Conservation (phyloP, 2,888 invertebrate genomes). For the Aphrophora alni region DNA sequence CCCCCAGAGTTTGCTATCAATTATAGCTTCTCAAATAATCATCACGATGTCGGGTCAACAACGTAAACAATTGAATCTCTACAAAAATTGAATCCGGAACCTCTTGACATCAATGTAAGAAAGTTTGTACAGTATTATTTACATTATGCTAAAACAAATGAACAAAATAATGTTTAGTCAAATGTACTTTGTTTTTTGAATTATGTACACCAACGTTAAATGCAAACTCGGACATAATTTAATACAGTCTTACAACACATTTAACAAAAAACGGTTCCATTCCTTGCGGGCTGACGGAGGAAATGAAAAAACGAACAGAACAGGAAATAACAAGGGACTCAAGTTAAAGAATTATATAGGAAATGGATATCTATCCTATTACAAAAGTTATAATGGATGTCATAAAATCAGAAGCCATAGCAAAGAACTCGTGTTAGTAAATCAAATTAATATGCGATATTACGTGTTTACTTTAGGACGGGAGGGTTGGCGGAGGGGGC, state of each 20-base stretch:
- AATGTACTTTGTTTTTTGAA: too few relatives aligned
- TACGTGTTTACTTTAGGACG: conserved; percentile 26
- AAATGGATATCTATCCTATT: conserved; percentile 28
- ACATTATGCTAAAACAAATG: too few relatives aligned
- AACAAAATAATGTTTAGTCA: too few relatives aligned
- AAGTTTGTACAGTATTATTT: too few relatives aligned
- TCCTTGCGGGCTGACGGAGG: neutral
- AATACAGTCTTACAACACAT: neutral
- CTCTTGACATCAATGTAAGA: too few relatives aligned
- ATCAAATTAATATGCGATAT: conserved; percentile 34
- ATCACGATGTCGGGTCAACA: too few relatives aligned
- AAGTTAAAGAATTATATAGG: conserved; percentile 24
- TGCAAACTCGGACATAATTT: neutral
- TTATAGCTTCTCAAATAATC: too few relatives aligned
- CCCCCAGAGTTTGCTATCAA: too few relatives aligned
- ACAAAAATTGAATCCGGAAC: too few relatives aligned
- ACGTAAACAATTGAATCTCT: too few relatives aligned
- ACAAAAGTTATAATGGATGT: conserved; percentile 31
- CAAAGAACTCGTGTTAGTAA: conserved; percentile 26
- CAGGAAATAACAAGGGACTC: neutral
- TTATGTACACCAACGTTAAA: neutral
- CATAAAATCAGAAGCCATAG: conserved; percentile 23
- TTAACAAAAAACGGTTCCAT: neutral
- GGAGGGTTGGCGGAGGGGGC: conserved; percentile 11
- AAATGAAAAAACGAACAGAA: conserved; percentile 3